Conservation (phyloP, 2,113 vertebrate genomes). For the cat (Felis catus) region DNA sequence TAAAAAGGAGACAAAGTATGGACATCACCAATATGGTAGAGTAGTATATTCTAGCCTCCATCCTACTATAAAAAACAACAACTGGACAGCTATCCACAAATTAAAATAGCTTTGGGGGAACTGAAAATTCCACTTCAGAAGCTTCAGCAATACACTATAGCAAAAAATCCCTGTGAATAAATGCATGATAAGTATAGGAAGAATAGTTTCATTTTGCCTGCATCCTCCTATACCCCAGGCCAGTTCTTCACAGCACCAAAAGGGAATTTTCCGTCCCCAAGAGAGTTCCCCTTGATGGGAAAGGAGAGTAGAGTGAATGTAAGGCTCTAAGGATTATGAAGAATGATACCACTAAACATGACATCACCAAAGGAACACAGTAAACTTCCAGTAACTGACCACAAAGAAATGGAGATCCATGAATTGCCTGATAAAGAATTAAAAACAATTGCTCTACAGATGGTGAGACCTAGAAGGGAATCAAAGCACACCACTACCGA, state of each 20-base stretch:
- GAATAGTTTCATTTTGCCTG: not conserved
- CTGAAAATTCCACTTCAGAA: not conserved
- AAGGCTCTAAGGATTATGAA: not conserved
- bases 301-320: not conserved
- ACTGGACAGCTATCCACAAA: not conserved
- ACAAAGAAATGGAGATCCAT: not conserved
- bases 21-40: not conserved
- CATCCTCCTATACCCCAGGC: not conserved
- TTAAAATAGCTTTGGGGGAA: not conserved
- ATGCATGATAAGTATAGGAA: not conserved
- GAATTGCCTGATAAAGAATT: not conserved
- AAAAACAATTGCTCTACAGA: not conserved
- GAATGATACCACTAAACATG: not conserved
- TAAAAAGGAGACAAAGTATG: not conserved
- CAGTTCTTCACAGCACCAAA: not conserved
- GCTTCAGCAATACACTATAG: not conserved
- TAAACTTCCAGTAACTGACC: not conserved
- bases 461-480: not conserved
- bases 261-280: not conserved
- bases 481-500: not conserved
- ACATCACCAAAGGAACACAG: not conserved
- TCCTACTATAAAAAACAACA: not conserved
- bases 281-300: not conserved
- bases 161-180: not conserved
- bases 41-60: not conserved